phyloP scores from a whole-genome alignment of 1,140 invertebrate species.

The Lasioglossum baleicum region DNA sequence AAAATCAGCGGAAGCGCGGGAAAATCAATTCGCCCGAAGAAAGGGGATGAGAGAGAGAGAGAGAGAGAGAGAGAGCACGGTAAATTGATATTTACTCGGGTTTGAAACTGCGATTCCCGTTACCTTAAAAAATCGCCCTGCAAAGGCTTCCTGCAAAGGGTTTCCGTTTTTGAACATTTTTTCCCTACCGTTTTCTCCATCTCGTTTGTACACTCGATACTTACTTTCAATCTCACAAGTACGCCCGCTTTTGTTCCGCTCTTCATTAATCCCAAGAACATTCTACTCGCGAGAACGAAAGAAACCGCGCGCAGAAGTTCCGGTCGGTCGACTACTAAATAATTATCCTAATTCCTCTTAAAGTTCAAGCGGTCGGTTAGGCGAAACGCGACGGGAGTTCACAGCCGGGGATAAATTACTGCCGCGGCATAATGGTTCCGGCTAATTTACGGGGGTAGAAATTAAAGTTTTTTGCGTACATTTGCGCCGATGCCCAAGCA shows the following conservation, averaged over 20 bases:
- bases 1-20: background rate
- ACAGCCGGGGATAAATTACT: constrained; percentile 35
- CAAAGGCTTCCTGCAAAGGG: background rate
- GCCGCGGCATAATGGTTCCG: constrained; percentile 31
- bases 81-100: constrained; percentile 34
- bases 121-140: background rate
- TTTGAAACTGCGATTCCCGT: background rate
- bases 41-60: background rate
- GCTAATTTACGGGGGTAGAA: constrained; percentile 48
- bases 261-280: background rate
- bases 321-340: constrained; percentile 17
- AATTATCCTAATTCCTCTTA: constrained; percentile 35
- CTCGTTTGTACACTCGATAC: background rate
- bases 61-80: background rate
- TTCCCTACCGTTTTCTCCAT: background rate
- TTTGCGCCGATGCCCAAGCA: constrained; percentile 26
- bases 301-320: background rate
- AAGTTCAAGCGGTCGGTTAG: background rate
- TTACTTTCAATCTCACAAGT: too few relatives aligned
- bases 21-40: constrained; percentile 2
- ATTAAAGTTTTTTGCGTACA: constrained; percentile 52
- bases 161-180: background rate
- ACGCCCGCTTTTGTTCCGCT: background rate
- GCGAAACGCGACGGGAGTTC: background rate
- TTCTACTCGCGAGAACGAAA: background rate